Base-by-base conservation (phyloP, 2,888 invertebrate genomes). In the Fragum sueziense region DNA sequence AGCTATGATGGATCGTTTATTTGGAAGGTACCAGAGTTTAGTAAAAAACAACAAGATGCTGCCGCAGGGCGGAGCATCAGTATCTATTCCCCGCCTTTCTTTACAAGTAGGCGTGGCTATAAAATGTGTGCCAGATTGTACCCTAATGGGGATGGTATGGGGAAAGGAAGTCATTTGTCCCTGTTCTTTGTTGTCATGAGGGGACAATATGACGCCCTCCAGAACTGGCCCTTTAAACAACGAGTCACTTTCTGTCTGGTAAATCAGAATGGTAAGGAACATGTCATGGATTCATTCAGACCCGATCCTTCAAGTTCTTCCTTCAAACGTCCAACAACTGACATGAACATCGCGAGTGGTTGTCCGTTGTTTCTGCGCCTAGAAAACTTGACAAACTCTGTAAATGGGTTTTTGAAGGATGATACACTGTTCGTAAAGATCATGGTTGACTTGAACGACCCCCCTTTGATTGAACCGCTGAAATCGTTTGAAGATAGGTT, bases 341-440 rank as follows among this genome's bases (percentile, higher is more conserved):
- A 92, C 73, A 92, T 92, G 92, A 93, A 93, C 87, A 92, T 93
- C 17, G 93, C 93, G 4, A 91, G 90, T 76, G 93, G 93, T 0
- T 92, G 92, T 76, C 93, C 93, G 0, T 77, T 91, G 69, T 93
- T 93, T 77, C 84, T 91, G 57, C 85, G 90, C 51, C 79, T 90
- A 17, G 86, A 87, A 33, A 85, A 84, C 51, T 76, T 84, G 17
- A 80, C 52, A 29, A 84, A 79, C 52, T 51, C 80, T 4, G 62
- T 67, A 11, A 76, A 79, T 65, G 84, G 84, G 0, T 79, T 76
- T 51, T 11, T 84, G 47, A 79, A 80, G 57, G 84, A 84, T 65
- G 84, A 84, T 65, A 84, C 84, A 0, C 31, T 84, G 27, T 84
- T 80, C 41, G 25, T 84, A 20, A 80, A 80, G 29, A 37, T 84